Percentiles rank a stretch among this genome's conserved stretches.
phyloP scores from a whole-genome alignment of 2,797 vertebrate genomes.

The Channa striata region DNA sequence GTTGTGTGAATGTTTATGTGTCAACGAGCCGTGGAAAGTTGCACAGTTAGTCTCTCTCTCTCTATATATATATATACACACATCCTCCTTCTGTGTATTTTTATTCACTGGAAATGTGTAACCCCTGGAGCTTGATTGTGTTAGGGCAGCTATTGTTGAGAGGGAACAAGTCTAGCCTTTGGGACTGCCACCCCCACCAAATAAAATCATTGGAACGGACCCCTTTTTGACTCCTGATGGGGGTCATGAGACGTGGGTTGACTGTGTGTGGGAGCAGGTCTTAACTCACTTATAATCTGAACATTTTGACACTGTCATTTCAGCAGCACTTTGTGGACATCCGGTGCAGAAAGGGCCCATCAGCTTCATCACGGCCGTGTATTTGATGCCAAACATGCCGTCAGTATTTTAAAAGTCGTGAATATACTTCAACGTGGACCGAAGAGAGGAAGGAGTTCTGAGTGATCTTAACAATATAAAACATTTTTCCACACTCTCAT shows the following conservation, averaged over 20 bases:
- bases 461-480: slow-evolving; percentile 2
- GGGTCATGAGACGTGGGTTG: slow-evolving; percentile 55
- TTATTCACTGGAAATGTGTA: slow-evolving; percentile 60
- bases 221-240: slow-evolving; percentile 33
- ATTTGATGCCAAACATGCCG: slow-evolving; percentile 59
- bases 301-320: slow-evolving; percentile 64
- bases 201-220: slow-evolving; percentile 41
- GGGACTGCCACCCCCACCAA: slow-evolving; percentile 16
- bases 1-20: slow-evolving; percentile 43
- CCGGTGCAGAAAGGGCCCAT: slow-evolving; percentile 37
- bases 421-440: slow-evolving; percentile 31
- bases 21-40: slow-evolving; percentile 48
- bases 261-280: slow-evolving; percentile 55
- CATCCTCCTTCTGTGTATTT: slow-evolving; percentile 59
- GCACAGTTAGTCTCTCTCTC: slow-evolving; percentile 28
- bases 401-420: slow-evolving; percentile 57
- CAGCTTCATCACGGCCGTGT: slow-evolving; percentile 41
- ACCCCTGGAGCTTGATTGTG: slow-evolving; percentile 69
- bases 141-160: slow-evolving; percentile 60
- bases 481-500: slow-evolving; percentile 6
- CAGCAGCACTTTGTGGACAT: slow-evolving; percentile 58
- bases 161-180: slow-evolving; percentile 39
- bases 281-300: slow-evolving; percentile 51
- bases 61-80: slow-evolving; percentile 16
- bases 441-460: neutral